Conservation (phyloP, 2,797 vertebrate genomes). For the Sphenopsis melanotis region DNA sequence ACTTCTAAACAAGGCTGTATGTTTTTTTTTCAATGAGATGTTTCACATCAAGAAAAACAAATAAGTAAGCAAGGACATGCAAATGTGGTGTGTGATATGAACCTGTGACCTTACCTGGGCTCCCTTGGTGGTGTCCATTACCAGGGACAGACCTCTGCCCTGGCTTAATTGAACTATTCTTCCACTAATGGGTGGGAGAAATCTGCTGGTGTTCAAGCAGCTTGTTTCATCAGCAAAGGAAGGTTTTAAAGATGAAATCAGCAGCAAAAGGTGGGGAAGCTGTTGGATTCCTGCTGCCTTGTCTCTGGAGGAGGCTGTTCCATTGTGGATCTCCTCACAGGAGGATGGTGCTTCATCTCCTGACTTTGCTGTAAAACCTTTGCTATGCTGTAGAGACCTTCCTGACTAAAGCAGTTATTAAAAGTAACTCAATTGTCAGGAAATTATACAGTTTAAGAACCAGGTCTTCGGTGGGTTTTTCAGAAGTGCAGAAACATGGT, state of each 20-base stretch:
- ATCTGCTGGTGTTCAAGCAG: too few relatives aligned
- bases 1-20: neutral
- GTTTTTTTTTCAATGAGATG: neutral
- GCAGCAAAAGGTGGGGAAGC: neutral
- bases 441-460: neutral
- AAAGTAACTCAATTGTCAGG: neutral
- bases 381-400: neutral
- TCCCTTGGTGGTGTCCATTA: rapidly evolving
- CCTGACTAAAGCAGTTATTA: neutral
- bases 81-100: neutral
- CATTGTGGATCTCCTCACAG: neutral
- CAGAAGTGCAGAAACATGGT: neutral
- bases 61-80: neutral
- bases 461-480: neutral
- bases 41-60: neutral
- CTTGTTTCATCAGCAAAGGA: neutral
- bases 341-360: neutral
- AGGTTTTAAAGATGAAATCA: neutral
- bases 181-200: rapidly evolving
- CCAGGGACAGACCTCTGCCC: rapidly evolving
- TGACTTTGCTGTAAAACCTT: neutral
- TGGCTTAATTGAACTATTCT: neutral
- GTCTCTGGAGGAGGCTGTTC: neutral
- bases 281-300: neutral
- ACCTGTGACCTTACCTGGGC: neutral